These are phyloP conservation scores for Xyliphius kryptos DNA, from an alignment of 2,113 vertebrate species.

Conservation along the genomic window DNA sequence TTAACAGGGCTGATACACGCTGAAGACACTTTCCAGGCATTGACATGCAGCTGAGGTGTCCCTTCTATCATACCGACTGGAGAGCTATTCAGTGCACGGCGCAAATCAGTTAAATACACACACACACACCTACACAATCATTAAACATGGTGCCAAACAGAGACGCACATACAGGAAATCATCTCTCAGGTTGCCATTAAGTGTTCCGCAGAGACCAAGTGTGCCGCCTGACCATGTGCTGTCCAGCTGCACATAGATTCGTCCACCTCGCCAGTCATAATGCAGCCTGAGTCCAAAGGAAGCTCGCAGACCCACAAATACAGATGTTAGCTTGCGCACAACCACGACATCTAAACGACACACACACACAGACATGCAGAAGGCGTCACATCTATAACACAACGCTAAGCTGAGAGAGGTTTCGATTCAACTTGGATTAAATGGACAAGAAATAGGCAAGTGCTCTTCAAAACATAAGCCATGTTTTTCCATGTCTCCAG, in stretches of 20 bases:
- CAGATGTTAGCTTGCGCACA: conserved; percentile 80
- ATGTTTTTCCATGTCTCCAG: too few relatives aligned
- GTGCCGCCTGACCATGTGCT: conserved; percentile 81
- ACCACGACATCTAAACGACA: conserved; percentile 69
- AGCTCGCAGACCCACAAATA: conserved; percentile 83
- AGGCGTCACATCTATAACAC: too few relatives aligned
- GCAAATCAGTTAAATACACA: too few relatives aligned
- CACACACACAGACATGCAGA: too few relatives aligned
- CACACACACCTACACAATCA: too few relatives aligned
- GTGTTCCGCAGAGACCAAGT: conserved; percentile 89
- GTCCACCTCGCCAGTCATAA: conserved; percentile 80
- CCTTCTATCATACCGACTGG: conserved; percentile 97
- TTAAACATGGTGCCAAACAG: too few relatives aligned
- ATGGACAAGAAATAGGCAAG: too few relatives aligned
- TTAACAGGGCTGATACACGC: conserved; percentile 86
- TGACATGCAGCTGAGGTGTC: conserved; percentile 91
- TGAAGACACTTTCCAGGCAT: conserved; percentile 92
- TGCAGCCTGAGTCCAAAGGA: conserved; percentile 80
- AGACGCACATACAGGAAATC: conserved; percentile 89
- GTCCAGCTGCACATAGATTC: conserved; percentile 83
- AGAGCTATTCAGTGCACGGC: conserved; percentile 67
- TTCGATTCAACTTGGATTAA: too few relatives aligned
- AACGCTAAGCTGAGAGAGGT: too few relatives aligned
- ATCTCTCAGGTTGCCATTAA: conserved; percentile 92
- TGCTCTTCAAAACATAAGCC: too few relatives aligned